Evolutionary conservation across 2,797 vertebrate species (phyloP).

Genomic region (Argyrosomus regius): DNA sequence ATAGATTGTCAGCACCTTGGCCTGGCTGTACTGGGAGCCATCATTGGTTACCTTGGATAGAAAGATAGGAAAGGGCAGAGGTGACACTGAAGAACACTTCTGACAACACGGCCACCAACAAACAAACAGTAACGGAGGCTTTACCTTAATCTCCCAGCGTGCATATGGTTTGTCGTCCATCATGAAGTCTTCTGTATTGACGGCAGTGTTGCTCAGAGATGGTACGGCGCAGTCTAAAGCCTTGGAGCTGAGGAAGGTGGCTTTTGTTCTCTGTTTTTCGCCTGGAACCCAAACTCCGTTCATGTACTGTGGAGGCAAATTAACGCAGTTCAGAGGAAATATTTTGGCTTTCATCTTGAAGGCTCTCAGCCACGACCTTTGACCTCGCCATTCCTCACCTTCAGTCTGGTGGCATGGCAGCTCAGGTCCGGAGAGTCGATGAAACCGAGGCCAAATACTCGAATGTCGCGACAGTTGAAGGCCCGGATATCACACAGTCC

Average conservation of each 20-base stretch:
- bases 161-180: constrained; percentile 84
- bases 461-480: constrained; percentile 73
- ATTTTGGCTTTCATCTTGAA: neutral
- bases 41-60: constrained; percentile 86
- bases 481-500: constrained; percentile 81
- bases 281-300: constrained; percentile 82
- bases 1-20: constrained; percentile 86
- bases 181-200: constrained; percentile 80
- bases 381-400: constrained; percentile 68
- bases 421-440: constrained; percentile 76
- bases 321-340: neutral
- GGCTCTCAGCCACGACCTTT: neutral
- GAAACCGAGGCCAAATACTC: constrained; percentile 81
- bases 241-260: constrained; percentile 87
- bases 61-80: constrained; percentile 30
- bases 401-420: constrained; percentile 83
- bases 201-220: constrained; percentile 74
- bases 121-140: neutral
- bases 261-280: constrained; percentile 84
- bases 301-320: constrained; percentile 70
- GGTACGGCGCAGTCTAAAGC: constrained; percentile 86
- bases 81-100: constrained; percentile 19
- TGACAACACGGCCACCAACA: neutral
- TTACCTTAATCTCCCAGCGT: constrained; percentile 91
- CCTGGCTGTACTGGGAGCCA: constrained; percentile 84